Evolutionary conservation across 1,140 invertebrate species (phyloP), one percentile per base, ranked within the genome.

Genomic region (Drosophila funebris): DNA sequence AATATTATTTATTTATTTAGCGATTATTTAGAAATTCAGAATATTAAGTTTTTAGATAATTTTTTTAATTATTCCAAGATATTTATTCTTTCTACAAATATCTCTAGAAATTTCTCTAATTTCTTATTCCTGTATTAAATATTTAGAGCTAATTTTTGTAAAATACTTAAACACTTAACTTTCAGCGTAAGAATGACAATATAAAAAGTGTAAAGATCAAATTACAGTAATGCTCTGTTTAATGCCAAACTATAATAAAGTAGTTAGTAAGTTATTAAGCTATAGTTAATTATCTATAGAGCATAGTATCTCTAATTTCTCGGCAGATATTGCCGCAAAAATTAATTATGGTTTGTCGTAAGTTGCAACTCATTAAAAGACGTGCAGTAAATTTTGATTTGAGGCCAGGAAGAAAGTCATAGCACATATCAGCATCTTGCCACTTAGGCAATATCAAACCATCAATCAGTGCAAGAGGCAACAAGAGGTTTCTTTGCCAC

Each of bases 381-480:
- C 14, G n/a, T 20, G 33, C 58, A 39, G 50, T 56, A 39, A 39
- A 64, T 56, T 27, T 63, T 29, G 22, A 20, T 22, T 33, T 37
- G 27, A 20, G 20, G 20, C 13, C n/a, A 24, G 27, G 16, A 13
- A 22, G n/a, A 57, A 72, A 67, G 72, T 44, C 46, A 73, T 60
- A 63, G 79, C 68, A 66, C 66, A 73, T 62, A 73, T 70, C 72
- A 71, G 62, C 48, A 60, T 54, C 75, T 77, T 74, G 73, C 66
- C 75, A 77, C 75, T 75, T 75, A 66, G 31, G 60, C 74, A 81
- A 81, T 84, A 84, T 84, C 81, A 71, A 80, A 76, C 66, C 82
- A 87, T 85, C 83, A 87, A 85, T 85, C 82, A 87, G 53, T 74
- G 69, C 73, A 81, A 73, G 31, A 66, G 78, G 63, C 82, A 85